Conservation (phyloP, 1,140 invertebrate genomes). For the Leptopilina boulardi region DNA sequence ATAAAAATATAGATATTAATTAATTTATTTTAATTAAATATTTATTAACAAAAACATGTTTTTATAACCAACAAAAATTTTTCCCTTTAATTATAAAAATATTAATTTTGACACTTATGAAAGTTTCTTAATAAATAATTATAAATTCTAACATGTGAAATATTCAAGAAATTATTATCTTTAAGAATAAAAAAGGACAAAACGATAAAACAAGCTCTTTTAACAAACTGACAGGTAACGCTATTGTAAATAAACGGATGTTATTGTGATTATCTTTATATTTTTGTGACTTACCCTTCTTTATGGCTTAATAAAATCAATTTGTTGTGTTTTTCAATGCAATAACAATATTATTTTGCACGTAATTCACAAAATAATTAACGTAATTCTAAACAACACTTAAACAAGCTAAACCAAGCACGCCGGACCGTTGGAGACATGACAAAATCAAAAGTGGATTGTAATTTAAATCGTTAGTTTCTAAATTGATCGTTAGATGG, state of each 20-base stretch:
- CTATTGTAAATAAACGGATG: neutral
- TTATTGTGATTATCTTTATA: neutral
- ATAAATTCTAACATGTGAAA: neutral
- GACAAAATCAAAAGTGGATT: conserved; percentile 30
- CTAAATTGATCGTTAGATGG: neutral
- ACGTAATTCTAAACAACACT: neutral
- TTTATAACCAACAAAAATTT: conserved; percentile 1
- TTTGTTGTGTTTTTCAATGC: neutral
- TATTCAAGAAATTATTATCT: neutral
- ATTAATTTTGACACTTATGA: neutral
- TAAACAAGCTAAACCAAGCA: neutral
- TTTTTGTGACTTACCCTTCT: neutral
- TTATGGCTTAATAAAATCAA: neutral
- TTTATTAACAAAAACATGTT: neutral
- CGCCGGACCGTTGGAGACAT: conserved; percentile 37
- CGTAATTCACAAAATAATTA: neutral
- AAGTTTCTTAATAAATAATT: neutral
- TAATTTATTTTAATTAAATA: too few relatives aligned
- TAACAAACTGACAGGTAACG: conserved; percentile 26
- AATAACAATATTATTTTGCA: neutral
- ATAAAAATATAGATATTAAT: too few relatives aligned
- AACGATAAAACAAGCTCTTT: neutral
- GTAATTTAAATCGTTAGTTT: conserved; percentile 44
- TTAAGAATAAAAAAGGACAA: neutral
- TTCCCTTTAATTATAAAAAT: neutral